A percentile compares a stretch with the other conserved stretches of the same genome.
Evolutionary conservation across 2,113 vertebrate species (phyloP).

Genomic region (Marmota flaviventris): DNA sequence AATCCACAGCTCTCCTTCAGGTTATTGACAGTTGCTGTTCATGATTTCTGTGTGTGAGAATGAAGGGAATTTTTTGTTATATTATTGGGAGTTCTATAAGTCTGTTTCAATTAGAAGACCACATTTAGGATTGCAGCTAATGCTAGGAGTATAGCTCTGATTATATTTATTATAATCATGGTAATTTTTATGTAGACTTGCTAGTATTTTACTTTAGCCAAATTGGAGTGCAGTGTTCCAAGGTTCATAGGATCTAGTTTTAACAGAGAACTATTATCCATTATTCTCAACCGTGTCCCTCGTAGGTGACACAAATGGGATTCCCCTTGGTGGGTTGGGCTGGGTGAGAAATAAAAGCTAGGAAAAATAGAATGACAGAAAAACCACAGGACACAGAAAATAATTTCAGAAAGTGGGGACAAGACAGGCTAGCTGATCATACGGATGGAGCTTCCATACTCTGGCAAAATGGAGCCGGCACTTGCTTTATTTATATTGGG

Average conservation of each 20-base stretch:
- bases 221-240: neutral
- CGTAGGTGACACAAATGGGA: too few species aligned
- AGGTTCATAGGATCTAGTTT: neutral
- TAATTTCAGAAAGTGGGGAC: too few species aligned
- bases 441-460: too few species aligned
- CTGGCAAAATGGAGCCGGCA: too few species aligned
- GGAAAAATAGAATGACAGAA: too few species aligned
- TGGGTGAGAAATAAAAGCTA: too few species aligned
- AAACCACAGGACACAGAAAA: too few species aligned
- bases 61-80: neutral
- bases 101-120: neutral
- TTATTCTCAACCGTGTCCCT: neutral
- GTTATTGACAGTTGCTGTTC: neutral
- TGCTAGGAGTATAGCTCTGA: neutral
- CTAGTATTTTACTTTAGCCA: neutral
- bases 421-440: too few species aligned
- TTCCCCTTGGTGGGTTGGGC: too few species aligned
- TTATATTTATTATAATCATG: conserved; percentile 8
- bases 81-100: neutral
- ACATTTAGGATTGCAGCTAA: neutral
- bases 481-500: too few species aligned
- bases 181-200: neutral
- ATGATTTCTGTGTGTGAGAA: neutral
- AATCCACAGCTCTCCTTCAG: neutral
- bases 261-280: neutral